phyloP scores from a whole-genome alignment of 1,140 invertebrate species.

The Helicoverpa armigera region DNA sequence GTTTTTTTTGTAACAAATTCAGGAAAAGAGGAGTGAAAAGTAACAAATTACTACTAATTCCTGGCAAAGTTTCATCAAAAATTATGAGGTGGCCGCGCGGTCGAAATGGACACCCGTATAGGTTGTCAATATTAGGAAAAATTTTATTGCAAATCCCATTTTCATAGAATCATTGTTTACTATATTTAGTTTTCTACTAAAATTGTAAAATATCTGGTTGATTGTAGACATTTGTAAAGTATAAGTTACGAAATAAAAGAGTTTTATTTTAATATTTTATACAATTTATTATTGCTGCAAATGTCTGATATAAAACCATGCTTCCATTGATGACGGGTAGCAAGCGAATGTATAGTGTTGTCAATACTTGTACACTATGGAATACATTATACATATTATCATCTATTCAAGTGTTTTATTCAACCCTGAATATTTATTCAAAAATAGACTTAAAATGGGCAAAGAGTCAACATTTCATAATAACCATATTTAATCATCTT shows the following conservation, averaged over 20 bases:
- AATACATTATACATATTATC: conserved; percentile 45
- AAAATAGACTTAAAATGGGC: conserved; percentile 27
- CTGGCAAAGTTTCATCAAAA: too few species aligned
- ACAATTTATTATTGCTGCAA: conserved; percentile 53
- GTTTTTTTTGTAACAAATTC: too few species aligned
- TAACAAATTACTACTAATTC: too few species aligned
- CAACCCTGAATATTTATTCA: conserved; percentile 15
- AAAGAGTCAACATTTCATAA: conserved; percentile 8
- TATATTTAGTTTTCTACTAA: neutral
- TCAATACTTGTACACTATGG: conserved; percentile 33
- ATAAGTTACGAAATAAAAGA: conserved; percentile 49
- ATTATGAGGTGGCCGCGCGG: too few species aligned
- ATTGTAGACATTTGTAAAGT: conserved; percentile 5
- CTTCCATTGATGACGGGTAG: conserved; percentile 48
- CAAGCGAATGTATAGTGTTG: conserved; percentile 39
- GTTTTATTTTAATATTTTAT: conserved; percentile 56
- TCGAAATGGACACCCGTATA: too few species aligned
- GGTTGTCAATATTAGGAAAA: neutral
- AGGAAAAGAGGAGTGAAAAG: too few species aligned
- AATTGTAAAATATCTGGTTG: conserved; percentile 6
- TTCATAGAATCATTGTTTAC: neutral
- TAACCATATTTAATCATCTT: conserved; percentile 7
- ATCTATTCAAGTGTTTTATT: conserved; percentile 40
- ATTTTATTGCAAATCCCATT: neutral
- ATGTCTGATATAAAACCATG: conserved; percentile 30